Base-by-base conservation (phyloP, 2,113 vertebrate species). In the Nestor notabilis region DNA sequence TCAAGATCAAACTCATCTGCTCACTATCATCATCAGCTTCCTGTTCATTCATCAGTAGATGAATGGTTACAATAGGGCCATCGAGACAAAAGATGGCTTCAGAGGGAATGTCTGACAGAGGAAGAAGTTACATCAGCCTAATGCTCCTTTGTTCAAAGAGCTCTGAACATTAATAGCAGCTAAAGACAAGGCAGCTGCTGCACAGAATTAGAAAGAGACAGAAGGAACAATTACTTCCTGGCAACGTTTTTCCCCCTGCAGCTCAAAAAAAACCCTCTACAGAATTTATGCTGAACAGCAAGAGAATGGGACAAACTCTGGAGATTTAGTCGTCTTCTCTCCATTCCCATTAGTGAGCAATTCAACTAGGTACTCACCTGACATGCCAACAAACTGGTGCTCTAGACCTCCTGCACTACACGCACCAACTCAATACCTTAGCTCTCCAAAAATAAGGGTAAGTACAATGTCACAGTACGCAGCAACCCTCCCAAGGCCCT, bases 61-160 rank as follows among this genome's bases (percentile, higher is more conserved):
- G 81, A 97, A 96, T 94, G 87, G 96, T 29, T 95, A 94, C 96
- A 97, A 96, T 75, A 63, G 87, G 60, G 49, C 89, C 77, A 91
- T 91, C 60, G 28, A 91, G 93, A 97, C 95, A 96, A 97, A 96
- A 95, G 95, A 93, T 96, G 91, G 83, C 91, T 97, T 97, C 94
- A 96, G 87, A 97, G 81, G 69, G 93, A 89, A 91, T 6, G 81
- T 68, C 93, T 89, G 56, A 89, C 81, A 96, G 93, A 96, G 91
- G 87, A 93, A 96, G 81, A 82, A 92, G 89, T 95, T 96, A 94
- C 89, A 96, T 95, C 96, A 97, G 93, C 87, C 89, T 33, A 89
- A 78, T 2, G 6, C 65, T 71, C 56, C 74, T 95, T 95, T 97
- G 95, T 96, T 94, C 96, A 94, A 82, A 94, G 83, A 53, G 83